Evolutionary conservation across 2,113 vertebrate genomes (phyloP), one percentile per base, ranked within the genome.

Genomic region (Leptosomus discolor): DNA sequence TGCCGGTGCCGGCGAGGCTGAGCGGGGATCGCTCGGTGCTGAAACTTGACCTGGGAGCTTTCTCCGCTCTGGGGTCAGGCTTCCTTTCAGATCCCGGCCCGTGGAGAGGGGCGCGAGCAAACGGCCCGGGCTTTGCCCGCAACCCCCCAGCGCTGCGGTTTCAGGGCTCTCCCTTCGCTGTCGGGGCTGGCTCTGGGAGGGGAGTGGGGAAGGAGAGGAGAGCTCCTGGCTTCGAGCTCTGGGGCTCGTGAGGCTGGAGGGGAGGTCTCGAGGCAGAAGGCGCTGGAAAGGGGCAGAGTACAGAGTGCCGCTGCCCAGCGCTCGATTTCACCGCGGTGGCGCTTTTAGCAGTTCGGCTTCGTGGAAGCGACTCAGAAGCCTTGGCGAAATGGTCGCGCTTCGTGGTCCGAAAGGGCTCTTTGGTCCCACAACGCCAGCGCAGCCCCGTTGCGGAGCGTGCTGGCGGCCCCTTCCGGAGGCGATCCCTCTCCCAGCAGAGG

Each of bases 21-120:
- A 48, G 87, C 76, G 45, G 82, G 50, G 39, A 11, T 8, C 36
- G 88, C 61, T 60, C 2, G 76, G 54, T 63, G 90, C 91, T 88
- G 94, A 95, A 95, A 88, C 96, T 79, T 48, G 92, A 88, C 96
- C 92, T 88, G 95, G 92, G 92, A 94, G 86, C 91, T 68, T 88
- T 95, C 94, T 83, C 20, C 5, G 2, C 63, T 85, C 77, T 1
- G 26, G 93, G 90, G 78, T 94, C 92, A 21, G 90, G 82, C 96
- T 96, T 94, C 93, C 81, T 83, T 85, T 75, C 90, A 61, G 65
- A 88, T 79, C 90, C 41, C 90, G 53, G 93, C 87, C 84, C 3
- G 39, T 11, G 74, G 26, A 50, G 46, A 67, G 69, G 75, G 85
- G 92, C 4, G 53, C 0, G 9, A 88, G 85, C 21, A 5, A 63